Conservation (phyloP, 1,140 invertebrate genomes). For the Mercenaria mercenaria region DNA sequence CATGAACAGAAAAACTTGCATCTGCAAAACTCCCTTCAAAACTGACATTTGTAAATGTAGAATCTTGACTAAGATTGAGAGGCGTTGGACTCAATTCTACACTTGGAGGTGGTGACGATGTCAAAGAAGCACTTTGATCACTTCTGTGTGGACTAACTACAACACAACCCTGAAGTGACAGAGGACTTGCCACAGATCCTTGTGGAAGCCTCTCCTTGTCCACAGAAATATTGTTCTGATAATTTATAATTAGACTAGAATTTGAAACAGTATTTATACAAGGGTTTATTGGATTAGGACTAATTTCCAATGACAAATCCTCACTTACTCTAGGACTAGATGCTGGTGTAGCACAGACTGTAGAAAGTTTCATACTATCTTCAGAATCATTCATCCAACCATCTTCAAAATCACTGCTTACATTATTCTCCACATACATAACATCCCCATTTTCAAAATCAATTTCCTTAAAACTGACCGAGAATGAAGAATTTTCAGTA, state of each 20-base stretch:
- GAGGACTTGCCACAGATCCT: background rate
- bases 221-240: background rate
- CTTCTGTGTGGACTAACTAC: background rate
- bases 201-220: background rate
- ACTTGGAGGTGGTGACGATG: background rate
- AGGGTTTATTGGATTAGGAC: constrained; percentile 22
- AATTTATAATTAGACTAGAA: background rate
- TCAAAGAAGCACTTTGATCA: background rate
- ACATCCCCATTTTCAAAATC: constrained; percentile 65
- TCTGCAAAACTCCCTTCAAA: constrained; percentile 62
- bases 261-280: background rate
- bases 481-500: constrained; percentile 24
- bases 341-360: background rate
- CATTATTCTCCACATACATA: constrained; percentile 52
- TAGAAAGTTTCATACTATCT: background rate
- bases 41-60: constrained; percentile 58
- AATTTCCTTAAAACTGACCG: constrained; percentile 56
- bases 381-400: background rate
- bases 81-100: background rate
- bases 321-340: constrained; percentile 10
- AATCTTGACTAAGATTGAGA: constrained; percentile 38
- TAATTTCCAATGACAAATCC: background rate
- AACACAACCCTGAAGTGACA: background rate
- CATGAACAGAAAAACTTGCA: constrained; percentile 13
- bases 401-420: background rate